phyloP scores from a whole-genome alignment of 2,888 invertebrate species.

The Hoplodrina ambigua region DNA sequence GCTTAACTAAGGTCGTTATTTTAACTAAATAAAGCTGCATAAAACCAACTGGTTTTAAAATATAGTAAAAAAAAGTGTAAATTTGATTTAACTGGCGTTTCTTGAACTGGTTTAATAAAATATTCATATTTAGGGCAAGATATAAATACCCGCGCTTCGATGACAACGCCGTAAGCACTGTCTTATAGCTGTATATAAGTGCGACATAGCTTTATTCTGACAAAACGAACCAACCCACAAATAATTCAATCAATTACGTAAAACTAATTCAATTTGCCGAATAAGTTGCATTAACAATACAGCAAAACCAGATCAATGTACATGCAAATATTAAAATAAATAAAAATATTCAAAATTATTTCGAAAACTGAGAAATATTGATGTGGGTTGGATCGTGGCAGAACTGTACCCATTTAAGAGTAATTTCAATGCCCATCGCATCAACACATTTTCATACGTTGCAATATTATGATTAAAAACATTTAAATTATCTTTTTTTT shows the following conservation, averaged over 20 bases:
- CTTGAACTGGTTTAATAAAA: neutral
- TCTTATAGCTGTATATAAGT: no score
- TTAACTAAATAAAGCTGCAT: neutral
- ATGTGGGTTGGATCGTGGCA: neutral
- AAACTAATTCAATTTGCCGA: neutral
- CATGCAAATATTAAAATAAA: no score
- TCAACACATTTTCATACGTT: neutral
- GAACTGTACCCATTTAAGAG: neutral
- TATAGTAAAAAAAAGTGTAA: neutral
- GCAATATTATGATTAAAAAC: neutral
- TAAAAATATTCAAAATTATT: neutral
- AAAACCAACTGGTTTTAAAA: neutral
- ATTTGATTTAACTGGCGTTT: constrained; percentile 1
- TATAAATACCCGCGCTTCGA: neutral
- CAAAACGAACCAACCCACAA: no score
- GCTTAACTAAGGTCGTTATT: neutral
- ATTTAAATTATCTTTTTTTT: neutral
- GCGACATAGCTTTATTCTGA: no score
- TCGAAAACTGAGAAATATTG: neutral
- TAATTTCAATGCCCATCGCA: constrained; percentile 5
- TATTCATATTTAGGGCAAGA: constrained; percentile 7
- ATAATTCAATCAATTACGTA: no score
- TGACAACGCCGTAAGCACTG: no score
- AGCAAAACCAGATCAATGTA: neutral
- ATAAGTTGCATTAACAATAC: neutral